These are phyloP conservation scores for Ips nitidus DNA, from an alignment of 1,140 invertebrate genomes.

Conservation along the genomic window DNA sequence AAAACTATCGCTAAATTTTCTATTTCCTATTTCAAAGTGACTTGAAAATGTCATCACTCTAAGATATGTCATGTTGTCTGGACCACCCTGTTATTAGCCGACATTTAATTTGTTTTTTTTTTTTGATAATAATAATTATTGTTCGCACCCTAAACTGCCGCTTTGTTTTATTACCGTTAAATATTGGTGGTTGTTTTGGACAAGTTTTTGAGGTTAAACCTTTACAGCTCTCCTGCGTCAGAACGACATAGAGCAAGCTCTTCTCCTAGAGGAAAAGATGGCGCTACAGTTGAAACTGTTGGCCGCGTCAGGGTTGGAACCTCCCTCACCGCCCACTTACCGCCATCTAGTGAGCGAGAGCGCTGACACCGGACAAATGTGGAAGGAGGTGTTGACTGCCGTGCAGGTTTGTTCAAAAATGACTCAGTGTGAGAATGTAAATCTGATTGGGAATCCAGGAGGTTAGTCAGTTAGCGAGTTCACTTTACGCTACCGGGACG, in stretches of 20 bases:
- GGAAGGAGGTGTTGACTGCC: slow-evolving; percentile 70
- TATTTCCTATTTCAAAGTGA: no score
- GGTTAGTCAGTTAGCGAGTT: slow-evolving; percentile 71
- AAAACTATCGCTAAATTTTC: no score
- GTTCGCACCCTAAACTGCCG: no score
- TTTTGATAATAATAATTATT: no score
- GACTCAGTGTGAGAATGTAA: background rate
- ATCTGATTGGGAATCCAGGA: slow-evolving; percentile 54
- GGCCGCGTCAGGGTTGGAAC: slow-evolving; percentile 62
- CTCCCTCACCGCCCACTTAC: slow-evolving; percentile 59
- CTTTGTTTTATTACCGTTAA: no score
- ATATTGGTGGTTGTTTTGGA: no score
- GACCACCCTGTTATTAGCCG: no score
- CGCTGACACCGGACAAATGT: slow-evolving; percentile 65
- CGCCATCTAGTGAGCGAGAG: slow-evolving; percentile 61
- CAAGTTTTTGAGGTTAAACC: no score
- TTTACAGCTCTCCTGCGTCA: slow-evolving; percentile 70
- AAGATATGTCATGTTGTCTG: no score
- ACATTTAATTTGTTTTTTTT: no score
- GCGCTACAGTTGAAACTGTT: slow-evolving; percentile 77
- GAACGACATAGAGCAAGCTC: slow-evolving; percentile 84
- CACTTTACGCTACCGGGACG: slow-evolving; percentile 69
- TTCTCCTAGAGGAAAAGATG: slow-evolving; percentile 86
- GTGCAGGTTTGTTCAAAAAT: slow-evolving; percentile 57
- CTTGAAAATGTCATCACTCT: no score